Percentiles rank a stretch among this genome's conserved stretches.
Conservation (phyloP, 2,888 invertebrate genomes). For the Cryptocephalus moraei region DNA sequence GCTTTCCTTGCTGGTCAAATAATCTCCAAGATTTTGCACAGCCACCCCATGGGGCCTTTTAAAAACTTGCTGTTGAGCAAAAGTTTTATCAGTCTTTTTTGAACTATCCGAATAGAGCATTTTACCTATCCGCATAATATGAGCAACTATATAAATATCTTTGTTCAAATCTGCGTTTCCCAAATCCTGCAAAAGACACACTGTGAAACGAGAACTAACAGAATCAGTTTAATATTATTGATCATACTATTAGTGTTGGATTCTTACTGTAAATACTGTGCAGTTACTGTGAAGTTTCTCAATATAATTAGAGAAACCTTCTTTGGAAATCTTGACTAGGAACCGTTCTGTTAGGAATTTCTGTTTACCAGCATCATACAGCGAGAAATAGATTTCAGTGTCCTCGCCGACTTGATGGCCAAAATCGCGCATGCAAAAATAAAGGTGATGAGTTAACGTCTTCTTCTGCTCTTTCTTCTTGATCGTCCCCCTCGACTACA, state of each 20-base stretch:
- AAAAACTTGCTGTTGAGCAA: slow-evolving; percentile 40
- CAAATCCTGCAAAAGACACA: slow-evolving; percentile 49
- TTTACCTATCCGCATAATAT: slow-evolving; percentile 81
- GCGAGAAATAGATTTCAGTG: slow-evolving; percentile 76
- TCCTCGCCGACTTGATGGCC: slow-evolving; percentile 83
- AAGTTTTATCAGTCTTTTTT: slow-evolving; percentile 38
- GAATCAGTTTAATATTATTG: background rate
- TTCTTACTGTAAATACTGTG: slow-evolving; percentile 65
- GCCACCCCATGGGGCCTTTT: slow-evolving; percentile 82
- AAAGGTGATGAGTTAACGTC: slow-evolving; percentile 64
- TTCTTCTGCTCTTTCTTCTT: slow-evolving; percentile 46
- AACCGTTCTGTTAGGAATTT: slow-evolving; percentile 82
- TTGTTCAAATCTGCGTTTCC: slow-evolving; percentile 76
- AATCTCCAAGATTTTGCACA: slow-evolving; percentile 63
- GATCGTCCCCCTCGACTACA: slow-evolving; percentile 46
- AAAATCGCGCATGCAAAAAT: slow-evolving; percentile 82
- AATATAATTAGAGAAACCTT: slow-evolving; percentile 82
- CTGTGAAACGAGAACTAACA: too few species aligned
- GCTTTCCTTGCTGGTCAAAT: slow-evolving; percentile 43
- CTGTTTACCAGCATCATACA: slow-evolving; percentile 70
- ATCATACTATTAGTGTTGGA: background rate
- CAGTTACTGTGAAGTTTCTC: slow-evolving; percentile 81
- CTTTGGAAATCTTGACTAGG: slow-evolving; percentile 78
- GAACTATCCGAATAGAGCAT: slow-evolving; percentile 57
- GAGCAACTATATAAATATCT: slow-evolving; percentile 81